Conservation (phyloP, 2,113 vertebrate species). For the Oreochromis aureus region DNA sequence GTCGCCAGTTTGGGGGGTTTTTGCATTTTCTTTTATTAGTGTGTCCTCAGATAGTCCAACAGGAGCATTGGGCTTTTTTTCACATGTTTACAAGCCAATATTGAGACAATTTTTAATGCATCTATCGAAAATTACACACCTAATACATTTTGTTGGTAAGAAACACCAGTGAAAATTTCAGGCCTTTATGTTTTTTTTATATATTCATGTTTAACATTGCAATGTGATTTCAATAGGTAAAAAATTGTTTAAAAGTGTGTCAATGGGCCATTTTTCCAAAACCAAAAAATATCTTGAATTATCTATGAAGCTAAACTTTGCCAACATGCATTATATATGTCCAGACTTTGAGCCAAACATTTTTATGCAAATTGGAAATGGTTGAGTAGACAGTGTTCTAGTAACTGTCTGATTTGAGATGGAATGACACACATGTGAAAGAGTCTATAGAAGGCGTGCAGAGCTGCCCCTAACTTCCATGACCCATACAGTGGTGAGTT, state of each 20-base stretch:
- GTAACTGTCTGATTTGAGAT: background rate
- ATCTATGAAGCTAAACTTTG: background rate
- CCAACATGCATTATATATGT: background rate
- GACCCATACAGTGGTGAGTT: background rate
- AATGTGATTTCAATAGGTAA: background rate
- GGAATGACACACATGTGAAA: too few species aligned
- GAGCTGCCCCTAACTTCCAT: background rate
- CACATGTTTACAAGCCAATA: background rate
- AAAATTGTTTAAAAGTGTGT: background rate
- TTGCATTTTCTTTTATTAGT: background rate
- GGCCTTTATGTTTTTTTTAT: background rate
- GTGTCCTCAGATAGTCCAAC: background rate
- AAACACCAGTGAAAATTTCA: background rate
- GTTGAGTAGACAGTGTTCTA: background rate
- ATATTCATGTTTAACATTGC: background rate
- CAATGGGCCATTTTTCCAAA: background rate
- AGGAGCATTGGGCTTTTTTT: background rate
- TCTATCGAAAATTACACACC: background rate
- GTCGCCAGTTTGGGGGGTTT: accelerated
- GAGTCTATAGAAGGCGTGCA: background rate
- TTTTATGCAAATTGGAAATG: background rate
- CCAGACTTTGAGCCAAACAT: background rate
- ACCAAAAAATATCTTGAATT: background rate
- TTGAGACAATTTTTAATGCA: background rate
- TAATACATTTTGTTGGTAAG: background rate